Evolutionary conservation across 2,797 vertebrate genomes (phyloP).

Genomic region (Antrozous pallidus): DNA sequence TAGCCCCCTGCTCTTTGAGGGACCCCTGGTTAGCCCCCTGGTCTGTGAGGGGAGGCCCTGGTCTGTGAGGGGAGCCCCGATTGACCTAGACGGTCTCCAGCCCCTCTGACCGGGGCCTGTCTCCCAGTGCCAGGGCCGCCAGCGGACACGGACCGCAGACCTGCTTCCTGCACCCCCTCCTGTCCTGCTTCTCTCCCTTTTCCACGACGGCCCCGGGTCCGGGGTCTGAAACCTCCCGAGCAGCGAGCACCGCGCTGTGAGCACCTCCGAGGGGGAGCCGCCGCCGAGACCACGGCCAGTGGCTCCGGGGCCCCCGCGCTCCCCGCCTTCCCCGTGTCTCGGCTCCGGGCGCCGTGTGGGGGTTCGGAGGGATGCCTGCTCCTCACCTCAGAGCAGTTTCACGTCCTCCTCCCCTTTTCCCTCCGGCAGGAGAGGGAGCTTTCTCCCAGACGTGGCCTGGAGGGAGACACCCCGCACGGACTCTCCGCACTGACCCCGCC

Average conservation of each 20-base stretch:
- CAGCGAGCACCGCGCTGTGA: conserved; percentile 44
- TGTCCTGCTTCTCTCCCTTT: not conserved
- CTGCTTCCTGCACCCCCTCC: not conserved
- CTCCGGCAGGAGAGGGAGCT: conserved; percentile 46
- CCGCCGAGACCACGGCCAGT: conserved; percentile 41
- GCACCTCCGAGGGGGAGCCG: conserved; percentile 64
- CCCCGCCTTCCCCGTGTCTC: not conserved
- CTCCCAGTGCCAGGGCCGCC: not conserved
- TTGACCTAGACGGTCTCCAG: not conserved
- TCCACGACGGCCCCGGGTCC: conserved; percentile 18
- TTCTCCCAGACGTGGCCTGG: conserved; percentile 38
- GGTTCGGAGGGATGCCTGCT: conserved; percentile 70
- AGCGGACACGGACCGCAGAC: not conserved
- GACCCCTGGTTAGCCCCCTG: too few relatives aligned
- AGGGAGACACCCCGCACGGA: conserved; percentile 56
- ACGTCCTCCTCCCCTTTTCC: too few relatives aligned
- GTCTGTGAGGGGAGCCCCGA: not conserved
- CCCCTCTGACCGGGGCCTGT: not conserved
- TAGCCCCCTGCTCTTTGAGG: too few relatives aligned
- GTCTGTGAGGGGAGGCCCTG: too few relatives aligned
- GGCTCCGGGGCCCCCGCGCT: not conserved
- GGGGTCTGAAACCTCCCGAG: conserved; percentile 43
- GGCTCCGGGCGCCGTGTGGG: conserved; percentile 51
- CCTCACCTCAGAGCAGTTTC: conserved; percentile 71
- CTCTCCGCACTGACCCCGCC: not conserved